Percentiles rank a stretch among this genome's conserved stretches.
These are phyloP conservation scores for Hylaeus anthracinus DNA, from an alignment of 1,140 invertebrate species.

Conservation along the genomic window DNA sequence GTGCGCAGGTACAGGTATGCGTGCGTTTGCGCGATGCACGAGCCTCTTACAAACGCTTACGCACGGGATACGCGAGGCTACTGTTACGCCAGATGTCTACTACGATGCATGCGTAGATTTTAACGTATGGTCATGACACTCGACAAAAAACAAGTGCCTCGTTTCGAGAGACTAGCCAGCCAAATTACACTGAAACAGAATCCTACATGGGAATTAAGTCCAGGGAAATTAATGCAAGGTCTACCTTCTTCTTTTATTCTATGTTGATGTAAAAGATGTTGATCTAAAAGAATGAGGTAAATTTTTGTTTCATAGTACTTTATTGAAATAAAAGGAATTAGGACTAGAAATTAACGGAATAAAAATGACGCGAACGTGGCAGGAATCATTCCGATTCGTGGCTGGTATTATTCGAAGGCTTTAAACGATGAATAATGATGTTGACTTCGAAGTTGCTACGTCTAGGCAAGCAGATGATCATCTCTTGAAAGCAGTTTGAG, in stretches of 20 bases:
- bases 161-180: no score
- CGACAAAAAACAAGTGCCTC: conserved; percentile 25
- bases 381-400: conserved; percentile 2
- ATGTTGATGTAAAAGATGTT: no score
- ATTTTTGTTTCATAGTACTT: background rate
- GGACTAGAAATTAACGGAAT: background rate
- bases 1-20: background rate
- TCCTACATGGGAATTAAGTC: no score
- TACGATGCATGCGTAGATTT: conserved; percentile 44
- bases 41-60: conserved; percentile 44
- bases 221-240: no score
- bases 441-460: conserved; percentile 40
- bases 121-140: conserved; percentile 25
- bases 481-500: conserved; percentile 28
- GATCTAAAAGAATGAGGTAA: no score
- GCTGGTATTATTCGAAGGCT: conserved; percentile 26
- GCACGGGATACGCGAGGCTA: conserved; percentile 41
- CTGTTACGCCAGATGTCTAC: conserved; percentile 58
- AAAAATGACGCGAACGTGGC: background rate
- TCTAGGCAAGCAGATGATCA: conserved; percentile 44
- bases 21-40: conserved; percentile 24
- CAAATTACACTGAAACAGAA: no score
- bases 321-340: background rate
- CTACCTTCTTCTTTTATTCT: no score
- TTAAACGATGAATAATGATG: conserved; percentile 51